phyloP scores from a whole-genome alignment of 1,140 invertebrate genomes.

The Lordiphosa stackelbergi region DNA sequence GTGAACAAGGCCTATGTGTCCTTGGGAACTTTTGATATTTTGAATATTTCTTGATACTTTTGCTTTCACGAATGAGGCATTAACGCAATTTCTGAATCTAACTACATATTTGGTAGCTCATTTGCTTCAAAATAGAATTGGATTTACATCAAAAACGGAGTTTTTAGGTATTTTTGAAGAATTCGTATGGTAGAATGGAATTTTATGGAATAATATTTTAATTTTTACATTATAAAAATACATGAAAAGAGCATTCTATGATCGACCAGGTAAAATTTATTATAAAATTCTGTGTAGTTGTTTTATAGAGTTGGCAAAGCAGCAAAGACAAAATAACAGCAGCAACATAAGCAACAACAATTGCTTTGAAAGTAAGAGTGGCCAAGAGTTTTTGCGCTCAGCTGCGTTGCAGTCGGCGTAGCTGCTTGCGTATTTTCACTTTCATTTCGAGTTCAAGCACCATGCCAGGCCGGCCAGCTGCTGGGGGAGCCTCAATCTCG shows the following conservation, averaged over 20 bases:
- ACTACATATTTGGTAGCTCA: too few relatives aligned
- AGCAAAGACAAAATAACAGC: conserved; percentile 27
- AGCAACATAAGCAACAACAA: conserved; percentile 15
- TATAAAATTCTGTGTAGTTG: conserved; percentile 11
- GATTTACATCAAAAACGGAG: too few relatives aligned
- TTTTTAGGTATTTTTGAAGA: too few relatives aligned
- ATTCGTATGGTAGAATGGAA: too few relatives aligned
- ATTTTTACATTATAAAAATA: too few relatives aligned
- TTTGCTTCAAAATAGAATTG: too few relatives aligned
- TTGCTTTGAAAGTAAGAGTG: conserved; percentile 63
- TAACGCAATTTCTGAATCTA: too few relatives aligned
- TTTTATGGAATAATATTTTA: too few relatives aligned
- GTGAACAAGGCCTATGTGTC: too few relatives aligned
- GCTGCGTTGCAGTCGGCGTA: conserved; percentile 33
- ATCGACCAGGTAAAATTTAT: background rate
- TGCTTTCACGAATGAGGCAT: too few relatives aligned
- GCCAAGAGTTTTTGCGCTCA: conserved; percentile 43
- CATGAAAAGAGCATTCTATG: background rate
- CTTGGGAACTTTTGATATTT: too few relatives aligned
- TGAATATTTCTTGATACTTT: too few relatives aligned
- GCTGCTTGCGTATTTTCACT: conserved; percentile 59
- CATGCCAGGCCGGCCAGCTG: conserved; percentile 40
- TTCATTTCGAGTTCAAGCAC: conserved; percentile 74
- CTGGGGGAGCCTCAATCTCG: background rate
- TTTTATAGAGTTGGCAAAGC: conserved; percentile 24